Evolutionary conservation across 2,113 vertebrate genomes (phyloP).

Genomic region (Podocnemis expansa): DNA sequence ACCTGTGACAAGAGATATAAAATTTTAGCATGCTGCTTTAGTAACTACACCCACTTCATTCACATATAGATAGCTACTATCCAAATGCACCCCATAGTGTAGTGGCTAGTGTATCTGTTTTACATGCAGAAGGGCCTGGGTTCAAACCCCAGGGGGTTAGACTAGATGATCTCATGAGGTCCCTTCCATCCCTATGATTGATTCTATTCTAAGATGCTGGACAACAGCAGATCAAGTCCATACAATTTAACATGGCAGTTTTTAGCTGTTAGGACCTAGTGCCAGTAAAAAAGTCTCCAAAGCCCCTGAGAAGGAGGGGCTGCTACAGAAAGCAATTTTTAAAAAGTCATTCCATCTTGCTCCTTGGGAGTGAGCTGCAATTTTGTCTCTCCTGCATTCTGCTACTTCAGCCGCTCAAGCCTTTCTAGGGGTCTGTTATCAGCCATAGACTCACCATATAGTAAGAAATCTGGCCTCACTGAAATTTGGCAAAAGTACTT

Average conservation of each 20-base stretch:
- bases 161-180: no score
- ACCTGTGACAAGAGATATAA: neutral
- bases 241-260: neutral
- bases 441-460: neutral
- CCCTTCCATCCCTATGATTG: no score
- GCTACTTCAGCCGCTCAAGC: neutral
- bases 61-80: accelerated
- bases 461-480: neutral
- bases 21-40: neutral
- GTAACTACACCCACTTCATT: accelerated
- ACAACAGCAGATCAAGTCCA: neutral
- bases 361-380: accelerated
- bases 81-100: no score
- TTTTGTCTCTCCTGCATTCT: neutral
- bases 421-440: neutral
- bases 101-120: no score
- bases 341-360: neutral
- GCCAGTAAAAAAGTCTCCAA: neutral
- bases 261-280: neutral
- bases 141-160: no score
- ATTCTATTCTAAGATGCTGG: no score
- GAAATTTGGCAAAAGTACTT: neutral
- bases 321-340: neutral
- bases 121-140: no score
- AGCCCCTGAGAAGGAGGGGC: neutral